phyloP scores from a whole-genome alignment of 37 sponge, comb jelly and placozoan genomes.

The Geodia barretti region DNA sequence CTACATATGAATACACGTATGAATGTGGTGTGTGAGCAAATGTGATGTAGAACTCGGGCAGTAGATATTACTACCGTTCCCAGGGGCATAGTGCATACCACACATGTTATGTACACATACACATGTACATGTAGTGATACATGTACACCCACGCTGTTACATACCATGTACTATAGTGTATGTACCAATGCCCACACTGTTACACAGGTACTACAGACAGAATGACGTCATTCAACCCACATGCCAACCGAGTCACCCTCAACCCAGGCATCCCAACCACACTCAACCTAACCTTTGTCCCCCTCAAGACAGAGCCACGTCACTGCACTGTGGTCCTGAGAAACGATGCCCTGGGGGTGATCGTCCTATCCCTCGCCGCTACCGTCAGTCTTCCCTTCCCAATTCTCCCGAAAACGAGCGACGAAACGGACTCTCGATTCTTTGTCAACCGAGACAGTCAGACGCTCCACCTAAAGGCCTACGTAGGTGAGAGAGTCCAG shows the following conservation, averaged over 20 bases:
- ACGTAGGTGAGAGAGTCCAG: slow-evolving; percentile 20
- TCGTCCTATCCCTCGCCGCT: slow-evolving; percentile 21
- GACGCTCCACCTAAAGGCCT: slow-evolving; percentile 50
- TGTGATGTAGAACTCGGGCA: too few species aligned
- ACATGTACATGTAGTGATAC: background rate
- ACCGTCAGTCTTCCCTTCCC: slow-evolving; percentile 40
- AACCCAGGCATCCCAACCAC: slow-evolving; percentile 1
- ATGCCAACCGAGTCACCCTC: background rate
- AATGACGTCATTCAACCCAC: slow-evolving; percentile 21
- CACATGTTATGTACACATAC: background rate
- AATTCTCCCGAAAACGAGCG: slow-evolving; percentile 7
- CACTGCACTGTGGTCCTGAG: slow-evolving; percentile 45
- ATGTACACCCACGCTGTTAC: background rate
- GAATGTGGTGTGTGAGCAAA: too few species aligned
- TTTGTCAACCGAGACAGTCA: slow-evolving; percentile 26
- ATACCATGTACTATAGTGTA: too few species aligned
- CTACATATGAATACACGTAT: too few species aligned
- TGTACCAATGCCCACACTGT: background rate
- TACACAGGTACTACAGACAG: slow-evolving; percentile 15
- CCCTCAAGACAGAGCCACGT: slow-evolving; percentile 30
- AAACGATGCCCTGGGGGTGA: slow-evolving; percentile 30
- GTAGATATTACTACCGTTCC: too few species aligned
- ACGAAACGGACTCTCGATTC: background rate
- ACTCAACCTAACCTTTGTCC: slow-evolving; percentile 21
- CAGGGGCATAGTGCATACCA: too few species aligned